A percentile compares a stretch with the other conserved stretches of the same genome.
Conservation (phyloP, 2,113 vertebrate genomes). For the Aphyosemion australe region DNA sequence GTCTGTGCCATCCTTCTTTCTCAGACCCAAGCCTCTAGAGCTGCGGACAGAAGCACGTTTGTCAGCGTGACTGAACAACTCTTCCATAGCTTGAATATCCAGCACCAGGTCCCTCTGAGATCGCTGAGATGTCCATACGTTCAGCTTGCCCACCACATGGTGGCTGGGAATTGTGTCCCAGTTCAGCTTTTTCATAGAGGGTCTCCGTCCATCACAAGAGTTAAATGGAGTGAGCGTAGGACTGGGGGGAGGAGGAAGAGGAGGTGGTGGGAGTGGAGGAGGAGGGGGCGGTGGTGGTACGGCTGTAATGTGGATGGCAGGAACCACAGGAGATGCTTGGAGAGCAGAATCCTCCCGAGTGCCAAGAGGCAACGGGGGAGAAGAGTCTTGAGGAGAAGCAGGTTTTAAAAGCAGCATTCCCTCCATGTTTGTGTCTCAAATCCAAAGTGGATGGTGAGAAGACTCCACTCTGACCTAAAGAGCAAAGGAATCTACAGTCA, state of each 20-base stretch:
- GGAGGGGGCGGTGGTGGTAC: constrained; percentile 26
- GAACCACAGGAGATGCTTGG: constrained; percentile 1
- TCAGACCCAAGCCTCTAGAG: constrained; percentile 31
- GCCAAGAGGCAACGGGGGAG: constrained; percentile 11
- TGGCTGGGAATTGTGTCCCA: constrained; percentile 84
- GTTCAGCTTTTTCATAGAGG: constrained; percentile 83
- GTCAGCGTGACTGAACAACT: constrained; percentile 81
- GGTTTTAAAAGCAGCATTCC: constrained; percentile 42
- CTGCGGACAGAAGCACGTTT: constrained; percentile 32
- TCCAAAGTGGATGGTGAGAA: constrained; percentile 14
- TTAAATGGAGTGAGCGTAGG: constrained; percentile 16
- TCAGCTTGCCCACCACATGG: constrained; percentile 77
- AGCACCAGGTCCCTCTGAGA: constrained; percentile 71
- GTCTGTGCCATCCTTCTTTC: constrained; percentile 46
- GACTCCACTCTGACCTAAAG: constrained; percentile 34
- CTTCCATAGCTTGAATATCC: constrained; percentile 81
- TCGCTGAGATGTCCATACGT: constrained; percentile 79
- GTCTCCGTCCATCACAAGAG: constrained; percentile 33
- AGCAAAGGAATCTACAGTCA: neutral
- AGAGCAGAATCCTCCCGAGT: constrained; percentile 20
- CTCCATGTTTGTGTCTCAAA: constrained; percentile 58
- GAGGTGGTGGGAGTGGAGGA: constrained; percentile 5
- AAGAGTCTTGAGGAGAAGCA: constrained; percentile 11
- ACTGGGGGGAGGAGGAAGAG: constrained; percentile 34
- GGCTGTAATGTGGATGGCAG: constrained; percentile 11